Evolutionary conservation across 1,140 invertebrate genomes (phyloP), one percentile per base, ranked within the genome.

Genomic region (Euura saliciscinereae): DNA sequence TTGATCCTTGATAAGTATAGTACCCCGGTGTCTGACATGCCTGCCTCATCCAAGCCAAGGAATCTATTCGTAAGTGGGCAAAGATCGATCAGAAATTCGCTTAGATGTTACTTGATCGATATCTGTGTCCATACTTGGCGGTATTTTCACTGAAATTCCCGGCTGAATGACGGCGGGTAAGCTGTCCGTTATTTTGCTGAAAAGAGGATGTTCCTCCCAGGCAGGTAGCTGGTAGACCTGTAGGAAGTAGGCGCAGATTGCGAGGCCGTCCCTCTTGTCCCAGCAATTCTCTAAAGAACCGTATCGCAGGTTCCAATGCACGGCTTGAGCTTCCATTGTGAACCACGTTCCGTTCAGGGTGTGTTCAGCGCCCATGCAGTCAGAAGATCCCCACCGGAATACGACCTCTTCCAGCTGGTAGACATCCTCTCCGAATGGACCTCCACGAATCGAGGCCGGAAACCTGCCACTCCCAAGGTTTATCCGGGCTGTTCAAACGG

Each of bases 291-390:
- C 86, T 76, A 94, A 88, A 5, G 87, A 89, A n/a, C 87, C 88
- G 78, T 95, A 95, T 80, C 92, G 92, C 73, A 88, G 90, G 73
- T 94, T 94, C 78, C 90, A 94, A 79, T 95, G 94, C 0, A 95
- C 93, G 13, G 94, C 89, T 80, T 95, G 94, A 28, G 93, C 91
- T 86, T 94, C 91, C 82, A 92, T 93, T 46, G 91, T 75, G 59
- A 76, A 76, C 75, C 75, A 76, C 3, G 73, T 76, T 13, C 75
- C 86, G 71, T 89, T 87, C 6, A 92, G 79, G 5, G 84, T 86
- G 77, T 92, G 91, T 74, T 92, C 91, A 2, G 90, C 90, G 4
- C 91, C 91, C 7, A 80, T 73, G 5, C 79, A 79, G 68, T 88
- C 83, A 11, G 86, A 82, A 3, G 81, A 78, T 3, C 90, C 89